Conservation (phyloP, 2,113 vertebrate genomes). For the Alouatta palliata region DNA sequence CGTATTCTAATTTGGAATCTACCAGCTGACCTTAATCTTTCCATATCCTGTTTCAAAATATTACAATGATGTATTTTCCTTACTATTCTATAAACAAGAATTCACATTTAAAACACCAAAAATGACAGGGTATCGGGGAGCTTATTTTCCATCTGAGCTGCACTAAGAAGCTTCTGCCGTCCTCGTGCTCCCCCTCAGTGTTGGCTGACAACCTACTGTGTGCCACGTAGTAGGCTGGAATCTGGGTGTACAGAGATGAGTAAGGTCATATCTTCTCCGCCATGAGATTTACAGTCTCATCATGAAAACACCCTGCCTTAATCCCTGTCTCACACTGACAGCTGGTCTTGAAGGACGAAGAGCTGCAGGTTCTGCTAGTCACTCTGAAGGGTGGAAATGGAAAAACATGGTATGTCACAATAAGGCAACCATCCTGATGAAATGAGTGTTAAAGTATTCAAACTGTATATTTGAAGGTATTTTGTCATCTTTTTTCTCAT, state of each 20-base stretch:
- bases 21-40: not conserved
- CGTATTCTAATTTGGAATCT: not conserved
- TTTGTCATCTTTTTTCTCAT: not conserved
- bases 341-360: not conserved
- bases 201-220: not conserved
- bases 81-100: not conserved
- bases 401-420: not conserved
- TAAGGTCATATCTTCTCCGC: not conserved
- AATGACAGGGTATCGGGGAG: not conserved
- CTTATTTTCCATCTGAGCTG: not conserved
- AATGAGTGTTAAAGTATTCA: not conserved
- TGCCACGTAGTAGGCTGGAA: not conserved
- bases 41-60: not conserved
- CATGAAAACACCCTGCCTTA: not conserved
- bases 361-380: not conserved
- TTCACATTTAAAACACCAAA: not conserved
- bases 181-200: accelerated
- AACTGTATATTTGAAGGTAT: not conserved
- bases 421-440: not conserved
- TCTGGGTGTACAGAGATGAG: not conserved
- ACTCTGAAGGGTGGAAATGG: conserved; percentile 6
- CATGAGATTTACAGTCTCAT: not conserved
- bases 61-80: not conserved
- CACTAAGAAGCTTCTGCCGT: not conserved
- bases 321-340: not conserved